Conservation (phyloP, 2,888 invertebrate species). For the Corbicula japonica region DNA sequence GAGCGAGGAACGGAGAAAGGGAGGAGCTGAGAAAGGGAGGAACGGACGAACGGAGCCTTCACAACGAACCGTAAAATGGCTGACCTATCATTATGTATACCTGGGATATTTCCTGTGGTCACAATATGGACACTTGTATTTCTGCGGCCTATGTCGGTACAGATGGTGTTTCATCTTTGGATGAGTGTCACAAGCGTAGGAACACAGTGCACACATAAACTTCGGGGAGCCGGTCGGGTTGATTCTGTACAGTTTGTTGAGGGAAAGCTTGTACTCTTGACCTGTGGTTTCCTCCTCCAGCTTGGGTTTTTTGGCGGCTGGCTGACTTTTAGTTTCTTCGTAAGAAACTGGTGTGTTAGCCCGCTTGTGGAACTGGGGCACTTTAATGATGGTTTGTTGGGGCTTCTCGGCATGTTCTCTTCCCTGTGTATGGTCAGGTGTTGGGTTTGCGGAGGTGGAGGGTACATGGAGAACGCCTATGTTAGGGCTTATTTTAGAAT, state of each 20-base stretch:
- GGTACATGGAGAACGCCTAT: background rate
- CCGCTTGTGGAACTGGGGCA: conserved; percentile 63
- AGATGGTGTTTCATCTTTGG: conserved; percentile 68
- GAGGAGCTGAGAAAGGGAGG: too few relatives aligned
- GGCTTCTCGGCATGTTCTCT: background rate
- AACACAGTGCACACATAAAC: conserved; percentile 63
- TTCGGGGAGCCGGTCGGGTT: conserved; percentile 63
- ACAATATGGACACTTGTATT: conserved; percentile 66
- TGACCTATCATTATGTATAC: too few relatives aligned
- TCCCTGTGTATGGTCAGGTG: background rate
- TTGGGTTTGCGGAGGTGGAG: background rate
- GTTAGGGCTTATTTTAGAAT: background rate
- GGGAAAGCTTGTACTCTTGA: conserved; percentile 47
- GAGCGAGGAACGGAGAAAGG: too few relatives aligned
- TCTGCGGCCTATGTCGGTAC: conserved; percentile 64
- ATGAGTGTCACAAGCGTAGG: conserved; percentile 64
- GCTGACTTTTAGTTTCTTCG: too few relatives aligned
- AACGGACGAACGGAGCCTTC: too few relatives aligned
- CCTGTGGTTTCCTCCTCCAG: background rate
- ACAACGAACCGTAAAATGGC: too few relatives aligned
- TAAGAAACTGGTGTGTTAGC: too few relatives aligned
- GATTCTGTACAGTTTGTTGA: conserved; percentile 59
- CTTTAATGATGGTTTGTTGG: conserved; percentile 61
- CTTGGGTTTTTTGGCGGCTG: background rate
- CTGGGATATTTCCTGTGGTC: conserved; percentile 66